phyloP scores from a whole-genome alignment of 2,797 vertebrate genomes.

The Chrysocyon brachyurus region DNA sequence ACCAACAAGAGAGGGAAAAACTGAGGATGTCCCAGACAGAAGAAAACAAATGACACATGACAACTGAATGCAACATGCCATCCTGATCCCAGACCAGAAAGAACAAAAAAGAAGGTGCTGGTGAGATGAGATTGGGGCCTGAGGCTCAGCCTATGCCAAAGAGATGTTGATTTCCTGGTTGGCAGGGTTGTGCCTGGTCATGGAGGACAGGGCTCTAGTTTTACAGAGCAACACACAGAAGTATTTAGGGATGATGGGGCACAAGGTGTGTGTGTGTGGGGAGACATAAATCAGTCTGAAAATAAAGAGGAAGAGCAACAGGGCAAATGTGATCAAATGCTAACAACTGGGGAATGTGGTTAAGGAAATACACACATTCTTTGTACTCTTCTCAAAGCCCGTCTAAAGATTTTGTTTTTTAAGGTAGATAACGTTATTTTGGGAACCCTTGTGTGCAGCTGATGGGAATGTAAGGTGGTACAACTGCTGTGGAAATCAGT shows the following conservation, averaged over 20 bases:
- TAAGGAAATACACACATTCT: background rate
- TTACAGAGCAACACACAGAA: background rate
- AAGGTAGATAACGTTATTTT: background rate
- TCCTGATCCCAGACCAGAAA: background rate
- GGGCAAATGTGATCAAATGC: background rate
- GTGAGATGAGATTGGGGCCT: too few relatives aligned
- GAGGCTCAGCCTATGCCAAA: background rate
- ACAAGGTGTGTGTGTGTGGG: too few relatives aligned
- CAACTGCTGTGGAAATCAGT: background rate
- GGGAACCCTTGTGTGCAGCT: background rate
- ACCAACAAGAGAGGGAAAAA: background rate
- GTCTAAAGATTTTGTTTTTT: background rate
- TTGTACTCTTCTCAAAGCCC: background rate
- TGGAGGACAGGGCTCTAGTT: background rate
- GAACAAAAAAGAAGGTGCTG: background rate
- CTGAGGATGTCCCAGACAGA: background rate
- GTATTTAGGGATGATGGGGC: background rate
- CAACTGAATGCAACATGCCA: too few relatives aligned
- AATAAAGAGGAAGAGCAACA: background rate
- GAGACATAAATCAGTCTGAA: background rate
- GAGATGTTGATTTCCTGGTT: background rate
- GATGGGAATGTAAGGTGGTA: background rate
- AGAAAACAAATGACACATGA: background rate
- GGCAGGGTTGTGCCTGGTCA: too few relatives aligned
- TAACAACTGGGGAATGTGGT: background rate